Base-by-base conservation (phyloP, 2,797 vertebrate species). In the Tiaroga cobitis region DNA sequence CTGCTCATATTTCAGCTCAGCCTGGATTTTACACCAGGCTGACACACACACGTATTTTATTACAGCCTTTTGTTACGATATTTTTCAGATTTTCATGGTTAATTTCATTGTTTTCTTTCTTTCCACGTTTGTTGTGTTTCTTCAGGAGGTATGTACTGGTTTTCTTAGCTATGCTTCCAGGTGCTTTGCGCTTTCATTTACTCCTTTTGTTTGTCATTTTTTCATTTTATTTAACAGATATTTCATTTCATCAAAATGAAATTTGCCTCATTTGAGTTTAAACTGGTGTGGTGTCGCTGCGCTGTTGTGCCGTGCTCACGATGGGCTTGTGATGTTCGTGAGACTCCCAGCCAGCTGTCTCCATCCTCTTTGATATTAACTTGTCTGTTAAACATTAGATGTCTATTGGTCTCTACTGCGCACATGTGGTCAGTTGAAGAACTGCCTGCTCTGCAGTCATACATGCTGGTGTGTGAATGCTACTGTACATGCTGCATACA, bases 101-200 rank as follows among this genome's bases (percentile, higher is more conserved):
- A 93, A 94, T 95, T 90, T 95, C 91, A 54, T 83, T 80, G n/a
- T 86, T 93, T 95, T 96, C 95, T 96, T 87, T 96, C 95, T 94
- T 49, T 93, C 94, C 94, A 95, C 93, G 92, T 95, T 94, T 94
- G 94, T 95, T 94, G 95, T 96, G 94, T 97, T 95, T 95, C 96
- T 96, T 93, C 97, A 99, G 97, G 98, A 99, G 98, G 98, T 99
- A 98, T 89, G 98, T 99, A 97, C 93, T 93, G 86, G 87, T 87
- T 74, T 89, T 91, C 91, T 88, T 92, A 32, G 74, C 91, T 94
- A 89, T 90, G 92, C 93, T 89, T 90, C 85, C 89, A 87, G 93
- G 90, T 91, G 88, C 92, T 91, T 89, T 83, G 87, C 88, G 87
- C 87, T 90, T 59, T 86, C 93, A 94, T 93, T 89, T 91, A 91